These are phyloP conservation scores for Phrynosoma platyrhinos DNA, from an alignment of 2,113 vertebrate species.

Conservation along the genomic window DNA sequence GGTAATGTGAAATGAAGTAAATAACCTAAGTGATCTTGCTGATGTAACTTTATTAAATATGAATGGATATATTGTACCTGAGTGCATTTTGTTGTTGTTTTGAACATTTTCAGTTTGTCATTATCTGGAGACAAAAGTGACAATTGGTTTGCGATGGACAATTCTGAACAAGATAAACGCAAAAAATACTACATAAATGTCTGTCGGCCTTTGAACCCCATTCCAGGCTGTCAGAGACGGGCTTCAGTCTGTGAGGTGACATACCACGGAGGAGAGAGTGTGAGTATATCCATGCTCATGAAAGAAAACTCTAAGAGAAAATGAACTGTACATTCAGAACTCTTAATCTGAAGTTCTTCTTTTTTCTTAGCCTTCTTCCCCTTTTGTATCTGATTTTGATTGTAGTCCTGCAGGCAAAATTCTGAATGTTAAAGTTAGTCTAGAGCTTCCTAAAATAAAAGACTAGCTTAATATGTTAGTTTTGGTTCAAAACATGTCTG, in stretches of 20 bases:
- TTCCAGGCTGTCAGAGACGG: conserved; percentile 85
- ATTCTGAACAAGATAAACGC: conserved; percentile 44
- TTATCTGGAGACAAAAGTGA: conserved; percentile 72
- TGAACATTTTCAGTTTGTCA: conserved; percentile 81
- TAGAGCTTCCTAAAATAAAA: background rate
- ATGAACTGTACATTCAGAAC: background rate
- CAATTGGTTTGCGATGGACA: conserved; percentile 90
- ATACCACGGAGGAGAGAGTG: conserved; percentile 63
- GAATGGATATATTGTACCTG: background rate
- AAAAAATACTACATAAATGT: conserved; percentile 94
- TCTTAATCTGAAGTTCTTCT: background rate
- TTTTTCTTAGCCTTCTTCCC: background rate
- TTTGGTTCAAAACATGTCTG: background rate
- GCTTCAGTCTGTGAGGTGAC: conserved; percentile 89
- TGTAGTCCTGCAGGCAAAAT: background rate
- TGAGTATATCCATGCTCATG: conserved; percentile 56
- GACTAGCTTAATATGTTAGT: background rate
- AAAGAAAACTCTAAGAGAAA: background rate
- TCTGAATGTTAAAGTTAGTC: background rate
- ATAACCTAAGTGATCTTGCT: background rate
- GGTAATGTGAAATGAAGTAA: background rate
- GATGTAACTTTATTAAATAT: background rate
- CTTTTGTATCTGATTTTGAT: background rate
- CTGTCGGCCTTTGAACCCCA: conserved; percentile 85
- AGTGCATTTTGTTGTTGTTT: conserved; percentile 21